Conservation (phyloP, 2,113 vertebrate genomes). For the Chloropsis cyanopogon region DNA sequence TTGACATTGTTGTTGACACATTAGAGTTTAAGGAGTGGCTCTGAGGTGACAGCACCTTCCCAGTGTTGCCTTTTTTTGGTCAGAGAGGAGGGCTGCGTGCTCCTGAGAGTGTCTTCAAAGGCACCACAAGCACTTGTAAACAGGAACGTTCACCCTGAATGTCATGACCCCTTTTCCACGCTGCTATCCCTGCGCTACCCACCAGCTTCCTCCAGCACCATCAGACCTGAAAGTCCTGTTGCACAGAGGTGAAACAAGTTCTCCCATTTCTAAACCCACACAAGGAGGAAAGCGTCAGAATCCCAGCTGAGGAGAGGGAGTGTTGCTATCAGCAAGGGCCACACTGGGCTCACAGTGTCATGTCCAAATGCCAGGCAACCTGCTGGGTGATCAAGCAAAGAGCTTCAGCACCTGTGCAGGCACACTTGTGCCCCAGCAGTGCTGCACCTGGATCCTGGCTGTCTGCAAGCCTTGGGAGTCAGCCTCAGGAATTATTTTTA, state of each 20-base stretch:
- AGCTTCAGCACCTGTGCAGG: background rate
- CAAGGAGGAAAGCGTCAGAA: fast-evolving
- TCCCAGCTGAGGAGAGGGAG: background rate
- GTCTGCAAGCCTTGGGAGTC: background rate
- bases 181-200: background rate
- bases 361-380: background rate
- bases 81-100: background rate
- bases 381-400: background rate
- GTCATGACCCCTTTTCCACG: background rate
- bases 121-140: background rate
- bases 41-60: background rate
- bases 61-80: background rate
- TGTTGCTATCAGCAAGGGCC: background rate
- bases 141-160: background rate
- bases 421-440: background rate
- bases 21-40: background rate
- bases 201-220: background rate
- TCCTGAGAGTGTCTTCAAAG: background rate
- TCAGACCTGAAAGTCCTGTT: slow-evolving; percentile 6
- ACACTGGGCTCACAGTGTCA: background rate
- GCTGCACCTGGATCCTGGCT: background rate
- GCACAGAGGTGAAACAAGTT: background rate
- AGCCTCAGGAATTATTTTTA: background rate
- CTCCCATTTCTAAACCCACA: background rate
- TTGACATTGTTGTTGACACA: background rate